phyloP scores from a whole-genome alignment of 2,888 invertebrate species.

The Lithophane socia region DNA sequence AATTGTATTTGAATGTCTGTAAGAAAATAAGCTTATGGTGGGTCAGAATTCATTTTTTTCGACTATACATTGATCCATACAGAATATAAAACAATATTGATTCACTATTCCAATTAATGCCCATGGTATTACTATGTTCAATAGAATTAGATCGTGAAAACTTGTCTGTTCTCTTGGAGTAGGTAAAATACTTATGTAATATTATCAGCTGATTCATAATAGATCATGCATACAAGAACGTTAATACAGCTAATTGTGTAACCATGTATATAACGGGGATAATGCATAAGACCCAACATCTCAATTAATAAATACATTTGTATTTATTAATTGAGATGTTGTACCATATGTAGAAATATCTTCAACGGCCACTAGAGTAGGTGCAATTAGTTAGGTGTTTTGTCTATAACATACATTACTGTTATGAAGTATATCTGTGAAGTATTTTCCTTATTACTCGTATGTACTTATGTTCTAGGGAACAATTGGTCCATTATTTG shows the following conservation, averaged over 20 bases:
- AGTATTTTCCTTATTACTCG: constrained; percentile 55
- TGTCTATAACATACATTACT: not conserved
- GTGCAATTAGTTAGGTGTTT: constrained; percentile 24
- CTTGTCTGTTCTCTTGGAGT: not conserved
- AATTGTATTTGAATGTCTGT: too few relatives aligned
- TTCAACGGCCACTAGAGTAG: not conserved
- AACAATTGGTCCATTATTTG: constrained; percentile 32
- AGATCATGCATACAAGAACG: not conserved
- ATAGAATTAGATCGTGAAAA: not conserved
- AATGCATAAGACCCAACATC: not conserved
- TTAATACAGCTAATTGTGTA: constrained; percentile 4
- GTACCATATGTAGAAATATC: not conserved
- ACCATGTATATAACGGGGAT: not conserved
- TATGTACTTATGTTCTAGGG: not conserved
- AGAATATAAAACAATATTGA: not conserved
- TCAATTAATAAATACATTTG: not conserved
- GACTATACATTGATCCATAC: not conserved
- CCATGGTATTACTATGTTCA: not conserved
- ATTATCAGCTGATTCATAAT: not conserved
- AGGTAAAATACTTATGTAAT: not conserved
- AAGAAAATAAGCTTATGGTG: too few relatives aligned
- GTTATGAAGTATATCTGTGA: constrained; percentile 7
- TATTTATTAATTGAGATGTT: too few relatives aligned
- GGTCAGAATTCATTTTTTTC: too few relatives aligned
- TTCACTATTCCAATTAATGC: not conserved